Conservation (phyloP, 2,797 vertebrate species). For the Tapera naevia region DNA sequence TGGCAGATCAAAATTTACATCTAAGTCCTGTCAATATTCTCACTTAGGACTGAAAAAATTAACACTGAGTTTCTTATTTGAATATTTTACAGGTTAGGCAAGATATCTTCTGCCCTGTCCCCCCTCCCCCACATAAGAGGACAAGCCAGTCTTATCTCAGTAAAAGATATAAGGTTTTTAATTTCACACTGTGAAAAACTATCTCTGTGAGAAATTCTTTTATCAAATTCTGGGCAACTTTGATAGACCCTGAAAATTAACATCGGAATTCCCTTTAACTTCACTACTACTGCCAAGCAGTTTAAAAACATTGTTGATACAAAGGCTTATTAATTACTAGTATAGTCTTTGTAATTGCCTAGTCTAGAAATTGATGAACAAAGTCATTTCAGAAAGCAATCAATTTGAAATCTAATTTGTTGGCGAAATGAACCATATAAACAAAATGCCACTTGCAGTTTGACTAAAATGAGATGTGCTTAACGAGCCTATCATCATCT, state of each 20-base stretch:
- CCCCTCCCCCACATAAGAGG: neutral
- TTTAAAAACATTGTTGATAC: conserved; percentile 73
- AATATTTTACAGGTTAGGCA: neutral
- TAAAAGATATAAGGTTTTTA: neutral
- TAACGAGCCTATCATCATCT: conserved; percentile 79
- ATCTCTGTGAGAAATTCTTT: neutral
- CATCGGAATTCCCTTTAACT: conserved; percentile 61
- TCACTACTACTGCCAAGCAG: conserved; percentile 34
- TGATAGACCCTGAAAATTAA: conserved; percentile 22
- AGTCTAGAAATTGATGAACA: conserved; percentile 78
- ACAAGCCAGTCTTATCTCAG: neutral
- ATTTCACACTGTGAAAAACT: neutral
- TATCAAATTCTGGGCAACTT: neutral
- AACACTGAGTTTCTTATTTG: neutral
- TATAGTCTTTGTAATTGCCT: conserved; percentile 76
- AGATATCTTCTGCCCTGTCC: neutral
- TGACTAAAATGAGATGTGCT: conserved; percentile 81
- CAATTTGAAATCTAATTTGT: conserved; percentile 85
- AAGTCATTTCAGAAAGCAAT: conserved; percentile 81
- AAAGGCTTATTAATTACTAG: conserved; percentile 77
- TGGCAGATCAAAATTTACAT: neutral
- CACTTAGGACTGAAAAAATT: neutral
- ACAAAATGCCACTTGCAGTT: conserved; percentile 81
- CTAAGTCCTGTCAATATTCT: neutral
- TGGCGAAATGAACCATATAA: conserved; percentile 83